Percentiles rank a stretch among this genome's conserved stretches.
phyloP scores from a whole-genome alignment of 1,140 invertebrate genomes.

The Aphelenchoides avenae region DNA sequence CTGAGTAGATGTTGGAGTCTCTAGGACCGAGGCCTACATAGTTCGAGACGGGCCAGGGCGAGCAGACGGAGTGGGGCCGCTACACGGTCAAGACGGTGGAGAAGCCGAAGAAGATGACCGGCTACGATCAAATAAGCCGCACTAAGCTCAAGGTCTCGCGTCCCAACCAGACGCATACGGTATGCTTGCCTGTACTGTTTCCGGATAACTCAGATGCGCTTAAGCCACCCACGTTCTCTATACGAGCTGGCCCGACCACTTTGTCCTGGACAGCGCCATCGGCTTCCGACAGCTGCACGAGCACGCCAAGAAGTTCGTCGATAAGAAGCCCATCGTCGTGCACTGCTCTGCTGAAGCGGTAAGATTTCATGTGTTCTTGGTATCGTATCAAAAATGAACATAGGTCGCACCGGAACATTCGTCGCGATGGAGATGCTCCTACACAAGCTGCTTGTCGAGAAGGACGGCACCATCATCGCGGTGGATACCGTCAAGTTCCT shows the following conservation, averaged over 20 bases:
- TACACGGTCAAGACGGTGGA: no score
- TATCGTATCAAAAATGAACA: neutral
- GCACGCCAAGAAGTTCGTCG: slow-evolving; percentile 30
- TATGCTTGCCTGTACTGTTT: slow-evolving; percentile 7
- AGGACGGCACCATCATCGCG: slow-evolving; percentile 29
- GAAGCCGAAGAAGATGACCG: slow-evolving; percentile 23
- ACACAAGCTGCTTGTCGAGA: slow-evolving; percentile 24
- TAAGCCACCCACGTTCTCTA: slow-evolving; percentile 25
- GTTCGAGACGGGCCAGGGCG: slow-evolving; percentile 2
- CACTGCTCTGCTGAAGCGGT: slow-evolving; percentile 36
- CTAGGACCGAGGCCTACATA: slow-evolving; percentile 36
- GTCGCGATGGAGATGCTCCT: slow-evolving; percentile 34
- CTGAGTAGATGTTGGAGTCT: slow-evolving; percentile 25
- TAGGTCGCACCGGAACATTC: slow-evolving; percentile 40
- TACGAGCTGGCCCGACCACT: slow-evolving; percentile 33
- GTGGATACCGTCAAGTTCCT: slow-evolving; percentile 31
- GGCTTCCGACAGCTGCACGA: slow-evolving; percentile 36
- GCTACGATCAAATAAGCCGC: slow-evolving; percentile 4
- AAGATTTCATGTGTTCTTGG: slow-evolving; percentile 1
- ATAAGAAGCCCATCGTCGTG: slow-evolving; percentile 34
- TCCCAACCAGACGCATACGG: slow-evolving; percentile 31
- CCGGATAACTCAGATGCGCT: slow-evolving; percentile 3
- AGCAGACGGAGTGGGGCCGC: slow-evolving; percentile 11
- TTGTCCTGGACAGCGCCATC: slow-evolving; percentile 24
- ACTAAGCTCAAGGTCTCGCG: no score